Base-by-base conservation (phyloP, 1,140 invertebrate genomes). In the Andricus grossulariae region DNA sequence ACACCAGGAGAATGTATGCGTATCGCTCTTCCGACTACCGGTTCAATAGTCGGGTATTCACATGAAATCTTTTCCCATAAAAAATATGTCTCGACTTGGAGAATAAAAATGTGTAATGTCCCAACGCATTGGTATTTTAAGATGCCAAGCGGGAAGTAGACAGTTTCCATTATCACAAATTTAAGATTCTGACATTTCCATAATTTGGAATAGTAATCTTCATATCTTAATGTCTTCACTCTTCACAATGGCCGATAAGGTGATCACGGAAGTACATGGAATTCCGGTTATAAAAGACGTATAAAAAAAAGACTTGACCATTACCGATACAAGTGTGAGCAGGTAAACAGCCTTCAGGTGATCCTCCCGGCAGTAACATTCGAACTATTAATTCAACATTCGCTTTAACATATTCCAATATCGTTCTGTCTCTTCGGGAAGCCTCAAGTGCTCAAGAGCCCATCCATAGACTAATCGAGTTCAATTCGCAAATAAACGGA, bases 201-300 rank as follows among this genome's bases (percentile, higher is more conserved):
- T 32, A 66, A 66, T 66, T 15, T 39, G 32, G 25, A n/a, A 66
- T 66, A 32, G 60, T 60, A 60, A 25, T 66, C 60, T 86, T 82
- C 85, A 86, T 87, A 84, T 79, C 73, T 82, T 80, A 82, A 85
- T 80, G 75, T 55, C 82, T 77, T 82, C 70, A 82, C 86, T 55
- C 82, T 77, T 82, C 70, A 82, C 86, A 86, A 85, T 86, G 76
- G 54, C 79, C 74, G 78, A 82, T 83, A 82, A 86, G 77, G 81
- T 76, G 80, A 87, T 87, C 73, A 83, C 86, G 86, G 86, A 88
- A 88, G 82, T 73, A 50, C 60, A 45, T 52, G 50, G 72, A 80
- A 88, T 87, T 85, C 86, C 82, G 86, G 85, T 88, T 88, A 84
- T 87, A 87, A 84, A 78, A 71, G 66, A 71, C 72, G 57, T 71